Evolutionary conservation across 2,797 vertebrate species (phyloP), one percentile per base, ranked within the genome.

Genomic region (Galaxias olidus): DNA sequence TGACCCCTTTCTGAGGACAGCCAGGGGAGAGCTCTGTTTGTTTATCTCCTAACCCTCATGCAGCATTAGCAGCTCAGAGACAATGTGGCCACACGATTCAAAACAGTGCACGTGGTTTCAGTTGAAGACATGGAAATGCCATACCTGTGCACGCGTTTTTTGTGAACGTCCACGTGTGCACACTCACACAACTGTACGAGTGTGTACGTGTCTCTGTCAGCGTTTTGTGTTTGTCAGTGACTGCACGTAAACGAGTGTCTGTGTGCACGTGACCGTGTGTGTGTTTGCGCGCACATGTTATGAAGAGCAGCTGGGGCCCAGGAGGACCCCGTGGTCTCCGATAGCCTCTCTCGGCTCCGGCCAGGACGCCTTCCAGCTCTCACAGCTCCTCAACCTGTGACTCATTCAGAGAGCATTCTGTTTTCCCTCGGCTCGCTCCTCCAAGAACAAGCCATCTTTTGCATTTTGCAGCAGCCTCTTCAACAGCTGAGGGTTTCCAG

Each of bases 361-460:
- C 70, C 80, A 20, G 73, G 67, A 74, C 72, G 78, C 68, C 75
- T 65, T 59, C 66, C 71, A 76, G 79, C 77, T 81, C 80, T 74
- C 76, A 77, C 83, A 84, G 44, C 80, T 78, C 78, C 77, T 72
- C 72, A 72, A 65, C 61, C 66, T 50, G 74, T 89, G 88, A 91
- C 85, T 91, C 89, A 90, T 78, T 75, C 78, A 66, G 71, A 78
- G 83, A 87, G 82, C 79, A 89, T 89, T 86, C 69, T 69, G 70
- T 83, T 86, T 86, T 85, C 76, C 81, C 59, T 30, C 66, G 75
- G 75, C 74, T 75, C 81, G 76, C 60, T 55, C 80, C 76, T 79
- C 71, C 68, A 76, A 75, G 66, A 71, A 65, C 80, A 59, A 79
- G 64, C 62, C 66, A 76, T 82, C 70, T 61, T 59, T 79, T 84